Percentiles rank a stretch among this genome's conserved stretches.
Evolutionary conservation across 2,797 vertebrate species (phyloP).

Genomic region (Rhincodon typus): DNA sequence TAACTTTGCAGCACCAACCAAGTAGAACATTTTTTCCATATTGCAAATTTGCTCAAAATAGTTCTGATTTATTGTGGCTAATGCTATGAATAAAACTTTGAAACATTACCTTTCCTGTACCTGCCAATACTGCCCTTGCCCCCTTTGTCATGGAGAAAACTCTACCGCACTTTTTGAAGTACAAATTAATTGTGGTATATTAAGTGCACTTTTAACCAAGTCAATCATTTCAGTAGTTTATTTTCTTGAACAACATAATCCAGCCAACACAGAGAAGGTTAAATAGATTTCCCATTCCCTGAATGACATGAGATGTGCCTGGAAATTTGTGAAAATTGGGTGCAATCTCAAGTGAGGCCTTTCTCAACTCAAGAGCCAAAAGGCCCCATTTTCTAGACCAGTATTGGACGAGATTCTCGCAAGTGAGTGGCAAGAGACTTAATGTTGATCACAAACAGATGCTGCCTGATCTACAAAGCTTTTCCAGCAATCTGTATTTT

Average conservation of each 20-base stretch:
- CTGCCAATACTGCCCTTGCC: background rate
- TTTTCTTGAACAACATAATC: background rate
- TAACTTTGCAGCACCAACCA: background rate
- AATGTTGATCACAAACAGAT: too few relatives aligned
- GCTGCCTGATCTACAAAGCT: too few relatives aligned
- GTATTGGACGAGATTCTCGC: too few relatives aligned
- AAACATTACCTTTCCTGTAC: background rate
- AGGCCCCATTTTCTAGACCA: too few relatives aligned
- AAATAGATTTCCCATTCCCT: background rate
- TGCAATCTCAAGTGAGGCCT: too few relatives aligned
- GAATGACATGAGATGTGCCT: too few relatives aligned
- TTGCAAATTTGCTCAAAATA: background rate
- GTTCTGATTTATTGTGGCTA: background rate
- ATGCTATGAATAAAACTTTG: background rate
- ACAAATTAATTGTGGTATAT: background rate
- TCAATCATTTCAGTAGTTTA: background rate
- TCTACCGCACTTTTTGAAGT: background rate
- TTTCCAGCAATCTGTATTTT: too few relatives aligned
- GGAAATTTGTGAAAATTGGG: too few relatives aligned
- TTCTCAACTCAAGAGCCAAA: background rate
- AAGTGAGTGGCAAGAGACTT: too few relatives aligned
- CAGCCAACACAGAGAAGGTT: background rate
- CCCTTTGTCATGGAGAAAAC: background rate
- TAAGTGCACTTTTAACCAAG: conserved; percentile 1
- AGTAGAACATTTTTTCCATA: background rate